Conservation (phyloP, 2,888 invertebrate genomes). For the Rugalucina vietnamica region DNA sequence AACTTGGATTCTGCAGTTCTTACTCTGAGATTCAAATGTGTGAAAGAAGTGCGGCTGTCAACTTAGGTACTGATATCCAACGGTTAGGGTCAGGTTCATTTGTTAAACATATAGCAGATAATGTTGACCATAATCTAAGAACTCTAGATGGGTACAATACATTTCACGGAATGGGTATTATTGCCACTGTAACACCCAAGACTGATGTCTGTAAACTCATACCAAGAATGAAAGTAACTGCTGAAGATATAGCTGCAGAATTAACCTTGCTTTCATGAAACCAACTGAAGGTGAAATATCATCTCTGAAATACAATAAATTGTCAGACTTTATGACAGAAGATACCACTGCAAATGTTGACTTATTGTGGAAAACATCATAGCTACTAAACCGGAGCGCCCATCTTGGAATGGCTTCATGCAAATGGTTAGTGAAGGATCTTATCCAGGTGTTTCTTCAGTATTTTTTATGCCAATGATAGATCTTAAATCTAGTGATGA, state of each 20-base stretch:
- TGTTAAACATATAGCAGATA: conserved; percentile 68
- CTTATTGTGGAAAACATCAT: conserved; percentile 17
- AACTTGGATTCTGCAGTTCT: conserved; percentile 57
- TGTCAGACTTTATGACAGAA: neutral
- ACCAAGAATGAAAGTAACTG: conserved; percentile 29
- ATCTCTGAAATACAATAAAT: neutral
- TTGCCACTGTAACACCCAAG: conserved; percentile 64
- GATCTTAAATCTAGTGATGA: conserved; percentile 54
- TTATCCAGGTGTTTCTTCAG: conserved; percentile 54
- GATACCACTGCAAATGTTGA: conserved; percentile 17
- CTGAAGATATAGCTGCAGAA: conserved; percentile 30
- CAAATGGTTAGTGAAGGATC: conserved; percentile 24
- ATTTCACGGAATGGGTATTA: conserved; percentile 73
- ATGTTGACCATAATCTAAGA: conserved; percentile 69
- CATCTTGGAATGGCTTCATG: conserved; percentile 28
- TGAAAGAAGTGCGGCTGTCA: conserved; percentile 60
- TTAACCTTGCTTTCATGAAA: conserved; percentile 44
- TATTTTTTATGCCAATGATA: conserved; percentile 58
- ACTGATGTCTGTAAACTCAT: neutral
- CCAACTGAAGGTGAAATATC: neutral
- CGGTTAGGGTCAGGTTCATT: conserved; percentile 21
- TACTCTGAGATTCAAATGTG: conserved; percentile 62
- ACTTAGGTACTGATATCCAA: conserved; percentile 33
- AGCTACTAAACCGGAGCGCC: conserved; percentile 1
- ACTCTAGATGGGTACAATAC: conserved; percentile 68